Evolutionary conservation across 2,113 vertebrate species (phyloP).

Genomic region (Cnemophilus loriae): DNA sequence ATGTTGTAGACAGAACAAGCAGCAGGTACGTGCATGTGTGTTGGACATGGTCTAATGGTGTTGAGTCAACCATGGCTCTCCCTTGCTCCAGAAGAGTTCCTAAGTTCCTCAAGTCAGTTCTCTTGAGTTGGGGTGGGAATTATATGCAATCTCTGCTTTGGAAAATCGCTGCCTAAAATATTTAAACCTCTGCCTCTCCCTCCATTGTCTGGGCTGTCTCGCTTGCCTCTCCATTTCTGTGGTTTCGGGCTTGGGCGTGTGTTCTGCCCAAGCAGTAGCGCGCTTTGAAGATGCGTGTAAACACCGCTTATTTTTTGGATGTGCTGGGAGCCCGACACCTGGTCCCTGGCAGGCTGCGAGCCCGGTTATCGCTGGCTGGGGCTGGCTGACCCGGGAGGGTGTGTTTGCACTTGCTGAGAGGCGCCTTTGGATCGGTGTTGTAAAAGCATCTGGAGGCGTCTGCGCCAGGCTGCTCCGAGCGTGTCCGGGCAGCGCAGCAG

Average conservation of each 20-base stretch:
- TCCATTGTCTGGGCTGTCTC: slow-evolving; percentile 11
- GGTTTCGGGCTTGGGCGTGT: not conserved
- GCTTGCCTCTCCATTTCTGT: slow-evolving; percentile 4
- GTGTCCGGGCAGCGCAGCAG: slow-evolving; percentile 13
- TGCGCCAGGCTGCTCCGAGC: not conserved
- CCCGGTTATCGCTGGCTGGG: not conserved
- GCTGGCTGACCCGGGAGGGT: not conserved
- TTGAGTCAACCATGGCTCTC: not conserved
- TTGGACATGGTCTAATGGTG: slow-evolving; percentile 22
- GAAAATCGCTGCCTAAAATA: not conserved
- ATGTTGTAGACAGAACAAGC: slow-evolving; percentile 41
- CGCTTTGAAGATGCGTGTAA: slow-evolving; percentile 25
- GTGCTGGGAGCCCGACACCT: not conserved
- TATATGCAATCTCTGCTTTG: not conserved
- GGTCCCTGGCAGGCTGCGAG: not conserved
- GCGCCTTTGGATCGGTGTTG: not conserved
- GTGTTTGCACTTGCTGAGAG: slow-evolving; percentile 39
- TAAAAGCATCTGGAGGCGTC: slow-evolving; percentile 54
- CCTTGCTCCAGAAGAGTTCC: not conserved
- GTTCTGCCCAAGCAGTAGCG: not conserved
- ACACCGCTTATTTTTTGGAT: not conserved
- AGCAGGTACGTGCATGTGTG: slow-evolving; percentile 43
- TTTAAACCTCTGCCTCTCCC: slow-evolving; percentile 29
- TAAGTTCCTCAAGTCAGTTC: not conserved
- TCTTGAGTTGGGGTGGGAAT: slow-evolving; percentile 3